Evolutionary conservation across 1,140 invertebrate species (phyloP).

Genomic region (Papilio xuthus): DNA sequence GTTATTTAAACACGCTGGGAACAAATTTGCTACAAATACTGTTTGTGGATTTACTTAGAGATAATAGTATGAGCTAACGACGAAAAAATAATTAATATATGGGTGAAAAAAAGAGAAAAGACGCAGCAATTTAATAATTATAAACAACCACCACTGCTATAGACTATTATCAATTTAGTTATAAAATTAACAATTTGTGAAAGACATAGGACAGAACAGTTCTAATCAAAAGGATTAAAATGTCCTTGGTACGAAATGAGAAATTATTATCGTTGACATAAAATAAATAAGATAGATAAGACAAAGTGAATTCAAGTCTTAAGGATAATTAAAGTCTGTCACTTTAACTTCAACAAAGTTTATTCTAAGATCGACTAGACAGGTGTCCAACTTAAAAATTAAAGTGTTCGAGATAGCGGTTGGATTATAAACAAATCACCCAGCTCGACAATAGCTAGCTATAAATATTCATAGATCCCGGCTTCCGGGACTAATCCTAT

Average conservation of each 20-base stretch:
- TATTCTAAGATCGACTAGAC: not conserved
- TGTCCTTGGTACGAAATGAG: not conserved
- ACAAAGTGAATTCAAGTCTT: not conserved
- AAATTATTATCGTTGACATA: not conserved
- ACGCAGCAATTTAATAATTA: no score
- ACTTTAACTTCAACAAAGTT: not conserved
- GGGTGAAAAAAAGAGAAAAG: no score
- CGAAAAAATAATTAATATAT: no score
- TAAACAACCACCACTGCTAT: not conserved
- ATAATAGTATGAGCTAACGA: no score
- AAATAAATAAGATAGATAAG: not conserved
- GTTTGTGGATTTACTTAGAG: not conserved
- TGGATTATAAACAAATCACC: not conserved
- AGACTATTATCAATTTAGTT: no score
- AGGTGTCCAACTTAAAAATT: not conserved
- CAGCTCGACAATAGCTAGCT: not conserved
- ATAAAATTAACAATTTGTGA: not conserved
- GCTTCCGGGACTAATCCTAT: slow-evolving; percentile 1
- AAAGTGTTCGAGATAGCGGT: not conserved
- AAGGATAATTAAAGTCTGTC: not conserved
- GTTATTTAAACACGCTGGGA: not conserved
- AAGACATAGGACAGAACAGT: not conserved
- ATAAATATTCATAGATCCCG: slow-evolving; percentile 12
- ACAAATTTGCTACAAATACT: not conserved
- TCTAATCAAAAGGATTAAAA: no score